Conservation (phyloP, 2,888 invertebrate species). For the Acrocera orbiculus region DNA sequence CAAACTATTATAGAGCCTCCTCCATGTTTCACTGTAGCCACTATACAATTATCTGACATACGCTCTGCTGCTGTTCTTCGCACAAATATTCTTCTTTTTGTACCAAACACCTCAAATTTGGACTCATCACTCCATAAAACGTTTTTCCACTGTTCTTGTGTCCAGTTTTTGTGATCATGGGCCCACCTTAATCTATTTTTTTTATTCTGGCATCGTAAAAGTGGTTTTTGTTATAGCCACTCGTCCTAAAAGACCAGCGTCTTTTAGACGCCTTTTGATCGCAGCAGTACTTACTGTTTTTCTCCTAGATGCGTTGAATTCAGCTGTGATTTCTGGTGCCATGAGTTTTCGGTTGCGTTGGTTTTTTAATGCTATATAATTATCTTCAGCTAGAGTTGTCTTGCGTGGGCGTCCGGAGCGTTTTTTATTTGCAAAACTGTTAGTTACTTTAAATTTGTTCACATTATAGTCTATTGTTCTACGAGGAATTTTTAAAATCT, state of each 20-base stretch:
- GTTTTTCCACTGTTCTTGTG: conserved; percentile 4
- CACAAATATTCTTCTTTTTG: conserved; percentile 13
- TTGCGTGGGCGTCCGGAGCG: too few species aligned
- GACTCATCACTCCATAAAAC: conserved; percentile 8
- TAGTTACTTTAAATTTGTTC: too few species aligned
- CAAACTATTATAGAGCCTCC: conserved; percentile 11
- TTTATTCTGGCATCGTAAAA: conserved; percentile 4
- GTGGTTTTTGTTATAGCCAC: conserved; percentile 5
- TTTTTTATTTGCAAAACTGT: too few species aligned
- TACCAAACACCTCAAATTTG: conserved; percentile 10
- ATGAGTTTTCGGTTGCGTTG: too few species aligned
- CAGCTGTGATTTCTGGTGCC: too few species aligned
- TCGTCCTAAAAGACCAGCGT: conserved; percentile 1
- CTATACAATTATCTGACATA: conserved; percentile 3
- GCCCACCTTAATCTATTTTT: conserved; percentile 6
- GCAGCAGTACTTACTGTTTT: too few species aligned
- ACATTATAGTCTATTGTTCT: too few species aligned
- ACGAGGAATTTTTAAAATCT: too few species aligned
- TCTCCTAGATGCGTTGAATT: too few species aligned
- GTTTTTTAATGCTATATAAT: too few species aligned
- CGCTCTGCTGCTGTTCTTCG: conserved; percentile 3
- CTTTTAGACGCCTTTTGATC: conserved; percentile 1
- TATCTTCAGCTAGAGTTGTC: too few species aligned
- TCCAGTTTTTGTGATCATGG: conserved; percentile 5
- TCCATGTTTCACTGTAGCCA: conserved; percentile 10